phyloP scores from a whole-genome alignment of 2,888 invertebrate genomes.

The Phyllotreta striolata region DNA sequence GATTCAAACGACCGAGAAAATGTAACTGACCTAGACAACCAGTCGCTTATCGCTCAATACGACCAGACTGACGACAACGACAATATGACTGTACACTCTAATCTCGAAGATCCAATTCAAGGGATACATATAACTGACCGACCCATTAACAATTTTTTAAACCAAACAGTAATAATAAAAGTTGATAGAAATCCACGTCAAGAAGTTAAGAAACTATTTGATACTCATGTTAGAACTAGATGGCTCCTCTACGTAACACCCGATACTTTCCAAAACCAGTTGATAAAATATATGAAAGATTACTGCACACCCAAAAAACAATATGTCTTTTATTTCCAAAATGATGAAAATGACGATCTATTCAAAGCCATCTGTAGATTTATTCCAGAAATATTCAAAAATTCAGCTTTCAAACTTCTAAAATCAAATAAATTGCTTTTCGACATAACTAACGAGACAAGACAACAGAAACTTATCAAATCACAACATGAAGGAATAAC shows the following conservation, averaged over 20 bases:
- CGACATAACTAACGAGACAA: no score
- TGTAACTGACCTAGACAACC: no score
- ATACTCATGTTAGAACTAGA: neutral
- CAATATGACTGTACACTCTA: no score
- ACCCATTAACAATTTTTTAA: conserved; percentile 16
- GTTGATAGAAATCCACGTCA: conserved; percentile 5
- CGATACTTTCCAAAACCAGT: conserved; percentile 5
- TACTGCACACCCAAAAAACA: conserved; percentile 17
- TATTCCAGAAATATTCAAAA: conserved; percentile 16
- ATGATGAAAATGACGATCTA: conserved; percentile 8
- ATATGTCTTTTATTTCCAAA: conserved; percentile 15
- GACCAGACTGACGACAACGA: no score
- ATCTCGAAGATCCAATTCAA: no score
- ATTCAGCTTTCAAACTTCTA: conserved; percentile 4
- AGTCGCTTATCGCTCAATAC: no score
- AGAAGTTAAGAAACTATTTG: no score
- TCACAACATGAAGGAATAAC: conserved; percentile 32
- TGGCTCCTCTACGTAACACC: conserved; percentile 1
- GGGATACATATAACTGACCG: conserved; percentile 9
- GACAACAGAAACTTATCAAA: conserved; percentile 21
- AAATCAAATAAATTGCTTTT: no score
- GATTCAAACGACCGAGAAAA: no score
- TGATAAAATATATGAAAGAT: conserved; percentile 21
- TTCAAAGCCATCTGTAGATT: conserved; percentile 10
- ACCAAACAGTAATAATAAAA: conserved; percentile 21